phyloP scores from a whole-genome alignment of 2,113 vertebrate species.

The Hepsetus odoe region DNA sequence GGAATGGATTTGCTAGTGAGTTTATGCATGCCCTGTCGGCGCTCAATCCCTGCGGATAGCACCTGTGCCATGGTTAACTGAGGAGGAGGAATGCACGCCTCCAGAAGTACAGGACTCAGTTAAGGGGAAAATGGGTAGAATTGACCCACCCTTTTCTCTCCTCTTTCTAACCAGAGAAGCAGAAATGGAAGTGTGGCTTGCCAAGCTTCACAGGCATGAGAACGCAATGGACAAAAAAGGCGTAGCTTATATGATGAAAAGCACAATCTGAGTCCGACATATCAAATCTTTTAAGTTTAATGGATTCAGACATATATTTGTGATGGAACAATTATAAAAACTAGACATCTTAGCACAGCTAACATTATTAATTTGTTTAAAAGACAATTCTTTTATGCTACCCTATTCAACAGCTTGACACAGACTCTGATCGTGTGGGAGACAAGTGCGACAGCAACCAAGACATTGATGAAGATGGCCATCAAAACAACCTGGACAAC shows the following conservation, averaged over 20 bases:
- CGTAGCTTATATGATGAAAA: constrained; percentile 48
- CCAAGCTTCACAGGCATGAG: constrained; percentile 50
- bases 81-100: constrained; percentile 71
- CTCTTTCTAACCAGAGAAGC: constrained; percentile 25
- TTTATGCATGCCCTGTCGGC: constrained; percentile 58
- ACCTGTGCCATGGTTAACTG: constrained; percentile 78
- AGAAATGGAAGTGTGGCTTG: constrained; percentile 38
- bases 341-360: neutral
- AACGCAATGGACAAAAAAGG: constrained; percentile 37
- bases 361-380: constrained; percentile 3
- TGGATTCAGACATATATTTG: constrained; percentile 5
- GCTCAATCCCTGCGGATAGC: constrained; percentile 60
- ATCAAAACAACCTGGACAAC: constrained; percentile 99
- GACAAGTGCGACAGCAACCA: constrained; percentile 97
- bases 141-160: constrained; percentile 30
- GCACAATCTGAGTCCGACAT: constrained; percentile 26
- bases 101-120: constrained; percentile 57
- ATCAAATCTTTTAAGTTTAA: constrained; percentile 44
- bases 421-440: constrained; percentile 92
- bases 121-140: constrained; percentile 46
- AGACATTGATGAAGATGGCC: constrained; percentile 98
- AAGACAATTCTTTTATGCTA: too few species aligned
- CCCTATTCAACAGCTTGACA: constrained; percentile 80
- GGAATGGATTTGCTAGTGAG: constrained; percentile 66
- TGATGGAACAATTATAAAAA: neutral